Conservation (phyloP, 1,140 invertebrate genomes). For the Phymastichus coffea region DNA sequence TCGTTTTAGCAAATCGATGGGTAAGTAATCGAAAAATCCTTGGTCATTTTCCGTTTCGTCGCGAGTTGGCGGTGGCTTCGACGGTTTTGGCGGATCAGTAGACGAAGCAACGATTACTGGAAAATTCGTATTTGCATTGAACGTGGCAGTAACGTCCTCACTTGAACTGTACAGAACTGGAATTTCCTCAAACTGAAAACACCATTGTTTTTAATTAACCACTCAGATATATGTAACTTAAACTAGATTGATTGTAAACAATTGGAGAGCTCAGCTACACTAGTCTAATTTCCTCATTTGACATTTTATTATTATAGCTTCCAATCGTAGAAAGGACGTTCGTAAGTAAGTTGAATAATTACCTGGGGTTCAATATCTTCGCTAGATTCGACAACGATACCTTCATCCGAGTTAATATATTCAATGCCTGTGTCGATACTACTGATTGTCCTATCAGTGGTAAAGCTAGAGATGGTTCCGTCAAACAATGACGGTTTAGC, state of each 20-base stretch:
- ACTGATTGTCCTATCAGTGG: background rate
- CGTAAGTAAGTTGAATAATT: no score
- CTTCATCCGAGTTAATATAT: background rate
- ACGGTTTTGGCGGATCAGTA: background rate
- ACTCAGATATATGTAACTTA: no score
- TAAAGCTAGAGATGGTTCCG: background rate
- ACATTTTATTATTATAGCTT: no score
- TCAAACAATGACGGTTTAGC: background rate
- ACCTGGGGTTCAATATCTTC: no score
- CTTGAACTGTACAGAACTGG: background rate
- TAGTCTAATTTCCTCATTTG: no score
- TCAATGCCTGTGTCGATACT: background rate
- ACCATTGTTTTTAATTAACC: no score
- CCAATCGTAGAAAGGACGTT: no score
- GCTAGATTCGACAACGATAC: background rate
- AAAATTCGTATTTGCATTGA: background rate
- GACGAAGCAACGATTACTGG: no score
- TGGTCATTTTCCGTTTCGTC: conserved; percentile 25
- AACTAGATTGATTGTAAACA: no score
- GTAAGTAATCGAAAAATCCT: conserved; percentile 43
- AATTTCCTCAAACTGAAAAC: background rate
- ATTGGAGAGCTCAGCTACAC: no score
- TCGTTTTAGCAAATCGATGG: conserved; percentile 46
- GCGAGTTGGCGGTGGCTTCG: background rate
- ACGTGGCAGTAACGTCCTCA: background rate